These are phyloP conservation scores for Cactoblastis cactorum DNA, from an alignment of 2,888 invertebrate species.

Conservation along the genomic window DNA sequence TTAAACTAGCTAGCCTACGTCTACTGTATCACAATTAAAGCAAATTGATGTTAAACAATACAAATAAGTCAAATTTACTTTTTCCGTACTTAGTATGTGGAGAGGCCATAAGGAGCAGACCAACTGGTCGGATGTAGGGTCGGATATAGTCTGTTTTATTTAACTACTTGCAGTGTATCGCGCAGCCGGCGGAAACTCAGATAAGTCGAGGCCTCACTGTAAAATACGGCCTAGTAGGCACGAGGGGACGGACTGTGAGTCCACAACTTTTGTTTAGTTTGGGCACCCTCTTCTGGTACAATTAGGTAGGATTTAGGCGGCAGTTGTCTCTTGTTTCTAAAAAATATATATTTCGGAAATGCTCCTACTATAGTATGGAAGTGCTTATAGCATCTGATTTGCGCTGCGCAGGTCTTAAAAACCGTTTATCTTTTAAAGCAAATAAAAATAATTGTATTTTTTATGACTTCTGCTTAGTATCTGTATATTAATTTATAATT, in stretches of 20 bases:
- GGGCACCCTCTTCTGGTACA: not conserved
- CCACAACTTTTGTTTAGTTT: constrained; percentile 11
- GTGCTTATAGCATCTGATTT: too few species aligned
- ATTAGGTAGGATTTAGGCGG: not conserved
- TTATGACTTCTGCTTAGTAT: too few species aligned
- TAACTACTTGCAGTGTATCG: constrained; percentile 72
- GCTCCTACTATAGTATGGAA: too few species aligned
- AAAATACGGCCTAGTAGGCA: constrained; percentile 51
- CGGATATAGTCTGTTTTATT: constrained; percentile 57
- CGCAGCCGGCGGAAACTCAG: constrained; percentile 70
- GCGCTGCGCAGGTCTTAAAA: too few species aligned
- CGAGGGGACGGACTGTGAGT: constrained; percentile 14
- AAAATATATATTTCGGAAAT: not conserved
- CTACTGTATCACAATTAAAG: too few species aligned
- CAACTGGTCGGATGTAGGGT: constrained; percentile 11
- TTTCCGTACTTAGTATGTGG: not conserved
- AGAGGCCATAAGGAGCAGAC: constrained; percentile 1
- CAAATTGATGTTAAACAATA: too few species aligned
- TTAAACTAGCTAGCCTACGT: too few species aligned
- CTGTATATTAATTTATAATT: too few species aligned
- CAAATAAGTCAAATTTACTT: not conserved
- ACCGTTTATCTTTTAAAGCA: too few species aligned
- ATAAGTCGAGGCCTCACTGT: constrained; percentile 68
- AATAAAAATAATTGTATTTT: too few species aligned
- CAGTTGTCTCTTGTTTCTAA: not conserved